phyloP scores from a whole-genome alignment of 2,113 vertebrate genomes.

The Elanus axillaris region DNA sequence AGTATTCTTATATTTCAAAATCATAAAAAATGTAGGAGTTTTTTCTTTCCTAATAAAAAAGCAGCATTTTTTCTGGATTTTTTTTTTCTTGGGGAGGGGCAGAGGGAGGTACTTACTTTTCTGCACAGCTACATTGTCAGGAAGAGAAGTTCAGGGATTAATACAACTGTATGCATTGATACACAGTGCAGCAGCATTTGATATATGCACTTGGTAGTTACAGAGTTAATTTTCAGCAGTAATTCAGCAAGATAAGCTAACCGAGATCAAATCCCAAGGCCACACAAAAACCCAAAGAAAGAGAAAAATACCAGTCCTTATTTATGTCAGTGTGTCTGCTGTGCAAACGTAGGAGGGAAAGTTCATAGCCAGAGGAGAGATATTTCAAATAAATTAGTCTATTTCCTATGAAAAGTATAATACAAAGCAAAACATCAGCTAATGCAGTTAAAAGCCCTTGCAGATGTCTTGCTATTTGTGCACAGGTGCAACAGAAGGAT shows the following conservation, averaged over 20 bases:
- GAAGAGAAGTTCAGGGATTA: background rate
- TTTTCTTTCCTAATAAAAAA: background rate
- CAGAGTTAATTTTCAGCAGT: background rate
- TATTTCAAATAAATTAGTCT: background rate
- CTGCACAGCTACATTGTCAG: background rate
- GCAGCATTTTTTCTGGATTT: background rate
- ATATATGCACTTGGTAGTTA: background rate
- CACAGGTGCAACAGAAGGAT: background rate
- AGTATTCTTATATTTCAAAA: background rate
- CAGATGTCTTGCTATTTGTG: background rate
- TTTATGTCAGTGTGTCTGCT: background rate
- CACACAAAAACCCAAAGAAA: background rate
- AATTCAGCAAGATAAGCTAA: background rate
- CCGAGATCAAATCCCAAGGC: background rate
- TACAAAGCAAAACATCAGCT: background rate
- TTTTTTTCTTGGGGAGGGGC: background rate
- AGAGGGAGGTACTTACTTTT: background rate
- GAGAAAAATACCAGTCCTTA: background rate
- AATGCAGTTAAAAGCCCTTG: background rate
- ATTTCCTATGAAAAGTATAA: background rate
- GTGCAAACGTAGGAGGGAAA: fast-evolving
- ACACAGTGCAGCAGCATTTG: background rate
- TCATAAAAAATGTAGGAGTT: background rate
- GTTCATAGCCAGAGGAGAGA: background rate
- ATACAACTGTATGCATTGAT: background rate